Percentiles rank a stretch among this genome's conserved stretches.
These are phyloP conservation scores for Sinocyclocheilus grahami DNA, from an alignment of 2,113 vertebrate species.

Conservation along the genomic window DNA sequence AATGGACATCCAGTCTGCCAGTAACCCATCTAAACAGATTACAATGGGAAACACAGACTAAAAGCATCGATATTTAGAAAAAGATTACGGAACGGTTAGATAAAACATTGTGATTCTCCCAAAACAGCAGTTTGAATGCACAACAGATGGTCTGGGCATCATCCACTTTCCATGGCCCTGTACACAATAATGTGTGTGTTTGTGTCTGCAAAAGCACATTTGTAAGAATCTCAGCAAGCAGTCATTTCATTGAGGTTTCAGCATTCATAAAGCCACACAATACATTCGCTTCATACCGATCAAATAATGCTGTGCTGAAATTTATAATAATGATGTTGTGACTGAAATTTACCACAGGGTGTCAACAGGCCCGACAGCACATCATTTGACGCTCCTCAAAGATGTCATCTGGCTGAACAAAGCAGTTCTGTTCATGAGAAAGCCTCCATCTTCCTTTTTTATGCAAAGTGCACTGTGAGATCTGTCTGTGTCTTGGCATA, in stretches of 20 bases:
- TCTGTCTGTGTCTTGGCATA: slow-evolving; percentile 1
- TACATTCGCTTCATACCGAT: background rate
- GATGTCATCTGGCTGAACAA: slow-evolving; percentile 18
- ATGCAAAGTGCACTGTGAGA: background rate
- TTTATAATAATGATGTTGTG: slow-evolving; percentile 16
- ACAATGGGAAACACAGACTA: background rate
- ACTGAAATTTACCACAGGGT: slow-evolving; percentile 1
- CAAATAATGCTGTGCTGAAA: slow-evolving; percentile 10
- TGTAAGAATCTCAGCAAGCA: background rate
- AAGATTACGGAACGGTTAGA: slow-evolving; percentile 1
- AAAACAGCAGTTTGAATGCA: slow-evolving; percentile 2
- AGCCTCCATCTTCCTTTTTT: slow-evolving; percentile 4
- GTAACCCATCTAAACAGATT: background rate
- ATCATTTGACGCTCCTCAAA: slow-evolving; percentile 12
- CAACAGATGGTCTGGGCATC: slow-evolving; percentile 7
- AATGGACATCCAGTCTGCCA: slow-evolving; percentile 6
- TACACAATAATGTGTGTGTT: background rate
- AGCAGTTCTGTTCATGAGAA: background rate
- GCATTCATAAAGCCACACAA: slow-evolving; percentile 30
- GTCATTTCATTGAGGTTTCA: background rate
- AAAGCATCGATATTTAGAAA: slow-evolving; percentile 1
- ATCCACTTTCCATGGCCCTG: background rate
- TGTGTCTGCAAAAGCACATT: background rate
- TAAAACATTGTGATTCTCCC: background rate
- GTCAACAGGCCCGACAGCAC: no score